Percentiles rank a stretch among this genome's conserved stretches.
Evolutionary conservation across 2,113 vertebrate species (phyloP).

Genomic region (Charadrius vociferus): DNA sequence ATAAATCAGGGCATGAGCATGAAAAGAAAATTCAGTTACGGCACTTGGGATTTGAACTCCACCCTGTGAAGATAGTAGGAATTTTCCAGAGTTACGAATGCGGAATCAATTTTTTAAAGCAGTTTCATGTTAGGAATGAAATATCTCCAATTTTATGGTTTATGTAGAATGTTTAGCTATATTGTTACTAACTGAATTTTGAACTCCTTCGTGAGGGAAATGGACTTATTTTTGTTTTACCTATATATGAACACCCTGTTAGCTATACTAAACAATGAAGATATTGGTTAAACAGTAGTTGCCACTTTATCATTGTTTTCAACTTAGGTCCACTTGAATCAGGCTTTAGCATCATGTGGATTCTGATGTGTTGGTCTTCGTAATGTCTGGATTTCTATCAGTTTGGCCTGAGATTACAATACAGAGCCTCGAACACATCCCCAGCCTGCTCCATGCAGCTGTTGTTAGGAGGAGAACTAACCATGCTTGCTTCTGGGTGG

Average conservation of each 20-base stretch:
- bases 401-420: not conserved
- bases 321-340: not conserved
- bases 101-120: not conserved
- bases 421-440: accelerated
- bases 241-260: not conserved
- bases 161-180: not conserved
- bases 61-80: not conserved
- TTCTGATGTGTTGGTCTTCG: not conserved
- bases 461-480: not conserved
- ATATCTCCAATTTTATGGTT: not conserved
- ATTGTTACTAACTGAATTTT: not conserved
- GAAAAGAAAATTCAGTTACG: not conserved
- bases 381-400: not conserved
- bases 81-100: not conserved
- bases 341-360: not conserved
- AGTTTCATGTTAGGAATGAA: not conserved
- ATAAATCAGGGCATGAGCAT: not conserved
- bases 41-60: not conserved
- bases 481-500: conserved; percentile 58
- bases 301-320: not conserved
- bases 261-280: not conserved
- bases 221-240: not conserved
- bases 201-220: not conserved
- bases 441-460: not conserved
- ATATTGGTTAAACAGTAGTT: not conserved